phyloP scores from a whole-genome alignment of 2,888 invertebrate species.

The Aphidoletes aphidimyza region DNA sequence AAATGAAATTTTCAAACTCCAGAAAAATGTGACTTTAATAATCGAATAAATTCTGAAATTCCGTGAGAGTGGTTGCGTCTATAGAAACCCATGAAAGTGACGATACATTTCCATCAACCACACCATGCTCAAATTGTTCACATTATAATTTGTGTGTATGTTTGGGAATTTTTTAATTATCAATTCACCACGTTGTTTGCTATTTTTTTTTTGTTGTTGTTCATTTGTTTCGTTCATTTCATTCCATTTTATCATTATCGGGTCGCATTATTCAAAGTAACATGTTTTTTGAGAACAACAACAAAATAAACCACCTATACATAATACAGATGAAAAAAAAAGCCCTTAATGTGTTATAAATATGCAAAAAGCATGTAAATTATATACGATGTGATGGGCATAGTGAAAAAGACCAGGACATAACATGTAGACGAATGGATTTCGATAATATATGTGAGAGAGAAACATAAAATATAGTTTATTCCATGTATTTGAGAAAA shows the following conservation, averaged over 20 bases:
- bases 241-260: neutral
- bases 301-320: neutral
- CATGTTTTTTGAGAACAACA: conserved; percentile 12
- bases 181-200: conserved; percentile 10
- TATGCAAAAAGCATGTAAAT: conserved; percentile 51
- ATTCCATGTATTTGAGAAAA: conserved; percentile 6
- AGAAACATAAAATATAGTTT: neutral
- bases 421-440: neutral
- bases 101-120: too few relatives aligned
- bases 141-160: too few relatives aligned
- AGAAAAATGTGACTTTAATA: too few relatives aligned
- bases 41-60: too few relatives aligned
- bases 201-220: neutral
- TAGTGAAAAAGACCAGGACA: neutral
- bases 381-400: neutral
- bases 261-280: conserved; percentile 19
- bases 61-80: too few relatives aligned
- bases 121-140: too few relatives aligned
- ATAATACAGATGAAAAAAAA: neutral
- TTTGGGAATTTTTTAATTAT: conserved; percentile 27
- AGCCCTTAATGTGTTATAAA: conserved; percentile 5
- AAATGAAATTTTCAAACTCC: too few relatives aligned
- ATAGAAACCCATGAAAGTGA: too few relatives aligned
- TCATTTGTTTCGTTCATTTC: neutral
- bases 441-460: too few relatives aligned